These are phyloP conservation scores for Morpho achilles DNA, from an alignment of 2,888 invertebrate species.

Conservation along the genomic window DNA sequence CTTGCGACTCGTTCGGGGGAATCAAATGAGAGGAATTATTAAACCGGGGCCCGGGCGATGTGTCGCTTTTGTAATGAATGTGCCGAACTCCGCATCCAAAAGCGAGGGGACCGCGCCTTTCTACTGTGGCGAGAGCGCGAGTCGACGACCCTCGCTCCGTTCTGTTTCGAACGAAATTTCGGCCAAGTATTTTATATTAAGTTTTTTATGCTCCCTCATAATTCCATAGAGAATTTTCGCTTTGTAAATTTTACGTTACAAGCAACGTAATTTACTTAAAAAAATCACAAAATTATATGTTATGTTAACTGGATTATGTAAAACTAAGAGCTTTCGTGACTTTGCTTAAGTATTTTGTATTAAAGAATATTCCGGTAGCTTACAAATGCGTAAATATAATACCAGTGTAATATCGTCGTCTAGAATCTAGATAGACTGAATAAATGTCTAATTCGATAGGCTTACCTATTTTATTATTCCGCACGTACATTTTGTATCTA, in stretches of 20 bases:
- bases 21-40: constrained; percentile 76
- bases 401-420: no score
- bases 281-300: neutral
- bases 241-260: constrained; percentile 16
- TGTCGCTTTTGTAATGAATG: constrained; percentile 76
- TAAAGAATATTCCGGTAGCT: no score
- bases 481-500: no score
- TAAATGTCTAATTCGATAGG: no score
- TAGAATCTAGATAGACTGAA: no score
- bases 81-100: constrained; percentile 42
- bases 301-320: neutral
- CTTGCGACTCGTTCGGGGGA: constrained; percentile 58
- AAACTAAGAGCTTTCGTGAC: neutral
- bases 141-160: constrained; percentile 46
- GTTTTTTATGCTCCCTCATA: constrained; percentile 22
- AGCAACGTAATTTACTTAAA: constrained; percentile 7
- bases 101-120: constrained; percentile 49
- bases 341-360: no score
- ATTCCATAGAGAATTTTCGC: constrained; percentile 19
- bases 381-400: no score
- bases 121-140: constrained; percentile 33
- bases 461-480: no score
- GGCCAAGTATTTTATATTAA: constrained; percentile 21
- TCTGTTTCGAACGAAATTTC: constrained; percentile 36
- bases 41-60: constrained; percentile 66